Evolutionary conservation across 2,888 invertebrate species (phyloP), one percentile per base, ranked within the genome.

Genomic region (Caenorhabditis panamensis): DNA sequence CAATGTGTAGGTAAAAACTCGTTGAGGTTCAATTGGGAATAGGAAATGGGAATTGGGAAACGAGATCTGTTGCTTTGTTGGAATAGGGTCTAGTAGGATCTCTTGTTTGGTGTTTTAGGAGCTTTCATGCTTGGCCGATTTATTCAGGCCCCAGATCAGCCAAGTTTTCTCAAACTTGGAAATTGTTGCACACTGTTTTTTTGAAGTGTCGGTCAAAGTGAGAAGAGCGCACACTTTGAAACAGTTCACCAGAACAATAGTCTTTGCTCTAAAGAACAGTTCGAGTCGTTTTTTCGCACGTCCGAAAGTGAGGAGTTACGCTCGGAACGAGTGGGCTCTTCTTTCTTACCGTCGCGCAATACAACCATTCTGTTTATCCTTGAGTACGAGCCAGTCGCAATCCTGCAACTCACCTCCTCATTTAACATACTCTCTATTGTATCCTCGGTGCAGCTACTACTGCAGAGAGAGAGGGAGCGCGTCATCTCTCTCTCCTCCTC

Each of bases 361-460:
- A 58, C 75, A 75, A 61, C 61, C 75, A 75, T 75, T 75, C 61
- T 75, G 75, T 75, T 75, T 75, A 66, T 75, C 75, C 66, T 75
- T 61, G 66, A 75, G 75, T 66, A 75, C 75, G 75, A 75, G 75
- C 75, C 66, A 66, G 75, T 66, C 75, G 75, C 75, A 75, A 75
- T 75, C 75, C 75, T 47, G 59, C 44, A 24, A 28, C 59, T 36
- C 64, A 64, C 73, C 64, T 75, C 75, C 75, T 75, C 75, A 59
- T 75, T 61, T 66, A 59, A 66, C 75, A 61, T 75, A 66, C 75
- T 66, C 75, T 75, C 66, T 75, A 61, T 75, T 75, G 61, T 75
- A 75, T 75, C 56, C 41, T 26, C 64, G 75, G 66, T 75, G 75
- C 75, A 66, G 75, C 64, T 64, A 64, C 75, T 64, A 51, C 72